phyloP scores from a whole-genome alignment of 2,797 vertebrate genomes.

The Alauda arvensis region DNA sequence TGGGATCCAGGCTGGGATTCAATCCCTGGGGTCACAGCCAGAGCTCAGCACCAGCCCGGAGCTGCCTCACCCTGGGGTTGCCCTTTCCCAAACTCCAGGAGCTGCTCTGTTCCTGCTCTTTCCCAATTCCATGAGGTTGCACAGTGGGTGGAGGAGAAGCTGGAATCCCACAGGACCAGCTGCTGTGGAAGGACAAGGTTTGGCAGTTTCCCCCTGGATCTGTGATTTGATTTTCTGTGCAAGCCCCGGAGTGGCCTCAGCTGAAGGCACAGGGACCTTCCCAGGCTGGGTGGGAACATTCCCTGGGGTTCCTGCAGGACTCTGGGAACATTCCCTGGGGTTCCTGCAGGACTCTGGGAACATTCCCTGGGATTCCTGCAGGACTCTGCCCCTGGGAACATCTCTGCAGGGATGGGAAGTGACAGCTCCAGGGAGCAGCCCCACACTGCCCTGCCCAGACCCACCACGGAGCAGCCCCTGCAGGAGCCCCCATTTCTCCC shows the following conservation, averaged over 20 bases:
- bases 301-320: background rate
- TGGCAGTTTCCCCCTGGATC: background rate
- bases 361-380: background rate
- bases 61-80: background rate
- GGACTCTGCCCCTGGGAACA: background rate
- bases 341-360: background rate
- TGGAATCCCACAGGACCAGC: background rate
- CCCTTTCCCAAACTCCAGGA: background rate
- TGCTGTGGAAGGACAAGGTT: background rate
- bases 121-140: background rate
- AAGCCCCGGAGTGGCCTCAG: background rate
- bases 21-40: background rate
- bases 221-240: background rate
- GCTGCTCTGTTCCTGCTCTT: background rate
- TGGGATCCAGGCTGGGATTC: too few relatives aligned
- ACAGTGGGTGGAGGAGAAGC: background rate
- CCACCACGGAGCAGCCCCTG: background rate
- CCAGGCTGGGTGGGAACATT: background rate
- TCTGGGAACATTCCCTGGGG: background rate
- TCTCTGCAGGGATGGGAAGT: background rate
- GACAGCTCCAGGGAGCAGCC: rapidly evolving
- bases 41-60: background rate
- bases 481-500: background rate
- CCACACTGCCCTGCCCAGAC: background rate
- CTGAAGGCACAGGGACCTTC: background rate